Conservation (phyloP, 2,888 invertebrate genomes). For the Lithosia quadra region DNA sequence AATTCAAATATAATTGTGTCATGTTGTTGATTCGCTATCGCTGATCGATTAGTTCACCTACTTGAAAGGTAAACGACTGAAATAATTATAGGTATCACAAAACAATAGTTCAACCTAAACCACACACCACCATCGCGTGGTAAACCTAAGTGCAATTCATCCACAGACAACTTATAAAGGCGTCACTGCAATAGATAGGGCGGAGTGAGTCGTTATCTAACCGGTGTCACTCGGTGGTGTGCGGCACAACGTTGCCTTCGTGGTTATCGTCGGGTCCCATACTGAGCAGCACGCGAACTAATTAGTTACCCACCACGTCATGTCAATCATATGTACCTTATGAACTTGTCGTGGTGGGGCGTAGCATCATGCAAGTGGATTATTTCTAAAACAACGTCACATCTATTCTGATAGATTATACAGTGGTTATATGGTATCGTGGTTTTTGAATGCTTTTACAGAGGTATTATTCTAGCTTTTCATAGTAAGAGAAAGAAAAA, state of each 20-base stretch:
- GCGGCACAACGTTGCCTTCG: constrained; percentile 51
- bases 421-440: not conserved
- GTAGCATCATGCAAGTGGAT: not conserved
- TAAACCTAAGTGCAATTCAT: constrained; percentile 23
- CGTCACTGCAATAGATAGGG: constrained; percentile 38
- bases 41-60: not conserved
- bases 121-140: constrained; percentile 3
- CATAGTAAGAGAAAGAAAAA: not conserved
- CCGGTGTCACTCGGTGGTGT: constrained; percentile 70
- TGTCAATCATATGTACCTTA: constrained; percentile 53
- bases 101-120: not conserved
- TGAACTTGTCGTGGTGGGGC: constrained; percentile 27
- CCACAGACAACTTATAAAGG: constrained; percentile 31
- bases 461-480: not conserved
- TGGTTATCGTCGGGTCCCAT: constrained; percentile 62
- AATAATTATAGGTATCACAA: not conserved
- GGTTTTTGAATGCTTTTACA: not conserved
- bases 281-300: constrained; percentile 90
- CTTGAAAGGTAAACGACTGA: not conserved
- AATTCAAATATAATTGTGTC: not conserved
- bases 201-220: constrained; percentile 70
- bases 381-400: not conserved
- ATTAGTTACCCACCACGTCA: constrained; percentile 62
- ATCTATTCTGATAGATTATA: not conserved
- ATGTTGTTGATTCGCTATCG: not conserved